These are phyloP conservation scores for Falco rusticolus DNA, from an alignment of 2,797 vertebrate species.

Conservation along the genomic window DNA sequence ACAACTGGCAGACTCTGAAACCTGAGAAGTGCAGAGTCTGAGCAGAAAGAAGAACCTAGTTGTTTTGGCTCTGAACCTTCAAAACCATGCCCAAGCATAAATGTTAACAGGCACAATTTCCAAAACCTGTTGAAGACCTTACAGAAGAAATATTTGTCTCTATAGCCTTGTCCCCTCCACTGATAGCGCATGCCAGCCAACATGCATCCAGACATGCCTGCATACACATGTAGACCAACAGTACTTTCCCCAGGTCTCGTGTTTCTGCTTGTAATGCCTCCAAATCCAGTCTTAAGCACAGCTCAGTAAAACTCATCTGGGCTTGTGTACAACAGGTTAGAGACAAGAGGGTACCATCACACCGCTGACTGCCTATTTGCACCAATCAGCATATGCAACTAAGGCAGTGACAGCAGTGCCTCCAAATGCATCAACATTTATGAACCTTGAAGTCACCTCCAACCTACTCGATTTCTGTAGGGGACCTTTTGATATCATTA, in stretches of 20 bases:
- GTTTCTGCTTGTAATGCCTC: not conserved
- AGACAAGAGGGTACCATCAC: not conserved
- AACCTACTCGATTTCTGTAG: not conserved
- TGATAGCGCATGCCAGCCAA: not conserved
- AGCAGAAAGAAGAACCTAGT: not conserved
- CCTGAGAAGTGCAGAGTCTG: not conserved
- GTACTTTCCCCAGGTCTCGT: rapidly evolving
- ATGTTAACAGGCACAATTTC: not conserved
- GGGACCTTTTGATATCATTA: rapidly evolving
- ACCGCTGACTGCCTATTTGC: not conserved
- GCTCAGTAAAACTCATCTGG: not conserved
- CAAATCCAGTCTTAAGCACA: not conserved
- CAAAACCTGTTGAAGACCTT: not conserved
- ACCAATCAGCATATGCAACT: not conserved
- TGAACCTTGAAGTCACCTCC: not conserved
- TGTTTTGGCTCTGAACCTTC: not conserved
- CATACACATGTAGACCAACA: not conserved
- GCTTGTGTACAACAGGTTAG: not conserved
- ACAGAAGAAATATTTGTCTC: not conserved
- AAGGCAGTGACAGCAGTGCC: not conserved
- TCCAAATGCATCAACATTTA: not conserved
- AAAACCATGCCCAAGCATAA: not conserved
- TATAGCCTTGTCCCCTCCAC: not conserved
- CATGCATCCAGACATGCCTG: not conserved
- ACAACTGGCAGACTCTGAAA: not conserved